Base-by-base conservation (phyloP, 2,888 invertebrate species). In the Microdon myrmicae region DNA sequence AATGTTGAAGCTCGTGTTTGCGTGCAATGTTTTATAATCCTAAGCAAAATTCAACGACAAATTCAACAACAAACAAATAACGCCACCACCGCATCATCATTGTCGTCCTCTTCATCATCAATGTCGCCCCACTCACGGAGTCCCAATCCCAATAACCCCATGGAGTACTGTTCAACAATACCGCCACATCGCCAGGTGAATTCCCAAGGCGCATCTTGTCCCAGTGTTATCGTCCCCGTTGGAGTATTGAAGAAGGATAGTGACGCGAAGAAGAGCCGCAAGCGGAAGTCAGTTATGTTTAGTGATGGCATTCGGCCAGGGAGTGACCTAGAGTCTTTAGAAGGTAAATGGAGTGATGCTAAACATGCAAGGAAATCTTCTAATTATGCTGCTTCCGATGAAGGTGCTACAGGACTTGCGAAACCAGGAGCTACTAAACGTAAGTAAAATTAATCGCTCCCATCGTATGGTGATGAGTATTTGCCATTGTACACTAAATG, bases 271-370 rank as follows among this genome's bases (percentile, higher is more conserved):
- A 75, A 74, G 69, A 71, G 71, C 0, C 81, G 83, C 39, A 87
- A 83, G 71, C 86, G 83, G 69, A 90, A 86, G 81, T 89, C 86
- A 70, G 93, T 93, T 34, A 92, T 92, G 86, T 93, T 93, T 76
- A 92, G 91, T 72, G 93, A 94, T 79, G 93, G 93, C 67, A 92
- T 94, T 73, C 83, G 91, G 54, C 93, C 93, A 23, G 77, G 93
- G 67, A 92, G 92, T 73, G 92, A 93, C 81, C 81, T 92, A 72
- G 90, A 90, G 53, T 90, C 90, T 77, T 82, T 90, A 68, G 90
- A 90, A 75, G 86, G 83, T 72, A 83, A 83, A 74, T 85, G 84
- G 83, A 81, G 82, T 68, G 82, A 82, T 69, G 72, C 79, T 67
- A 81, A 82, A 67, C 80, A 81, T 64, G 72, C 77, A 4, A 70